Evolutionary conservation across 2,797 vertebrate genomes (phyloP).

Genomic region (Linurgus olivaceus): DNA sequence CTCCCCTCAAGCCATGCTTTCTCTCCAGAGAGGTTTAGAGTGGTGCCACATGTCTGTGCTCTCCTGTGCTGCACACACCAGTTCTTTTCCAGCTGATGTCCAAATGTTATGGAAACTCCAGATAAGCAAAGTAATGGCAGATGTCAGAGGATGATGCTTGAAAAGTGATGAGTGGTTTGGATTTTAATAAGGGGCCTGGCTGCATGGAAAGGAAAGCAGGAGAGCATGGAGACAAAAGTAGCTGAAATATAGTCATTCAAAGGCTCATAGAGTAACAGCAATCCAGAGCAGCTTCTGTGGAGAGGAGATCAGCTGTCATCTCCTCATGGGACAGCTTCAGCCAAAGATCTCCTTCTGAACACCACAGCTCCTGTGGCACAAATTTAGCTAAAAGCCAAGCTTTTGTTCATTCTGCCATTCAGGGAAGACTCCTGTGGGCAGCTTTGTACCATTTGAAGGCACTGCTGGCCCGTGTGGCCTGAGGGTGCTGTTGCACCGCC

Average conservation of each 20-base stretch:
- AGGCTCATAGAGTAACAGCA: background rate
- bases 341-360: background rate
- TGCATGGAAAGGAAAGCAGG: background rate
- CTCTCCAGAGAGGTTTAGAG: background rate
- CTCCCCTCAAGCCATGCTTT: background rate
- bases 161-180: background rate
- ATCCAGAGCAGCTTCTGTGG: background rate
- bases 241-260: background rate
- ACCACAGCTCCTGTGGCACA: rapidly evolving
- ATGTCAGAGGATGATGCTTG: background rate
- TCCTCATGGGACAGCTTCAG: background rate
- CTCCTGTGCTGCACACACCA: background rate
- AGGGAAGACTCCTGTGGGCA: background rate
- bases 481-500: background rate
- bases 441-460: background rate
- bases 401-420: background rate
- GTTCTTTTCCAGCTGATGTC: background rate
- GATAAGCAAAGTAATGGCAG: background rate
- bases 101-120: background rate
- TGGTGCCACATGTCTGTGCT: background rate
- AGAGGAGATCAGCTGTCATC: background rate
- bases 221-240: background rate
- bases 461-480: rapidly evolving
- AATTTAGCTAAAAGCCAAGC: background rate
- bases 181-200: background rate